These are phyloP conservation scores for Thera obeliscata DNA, from an alignment of 2,888 invertebrate genomes.

Conservation along the genomic window DNA sequence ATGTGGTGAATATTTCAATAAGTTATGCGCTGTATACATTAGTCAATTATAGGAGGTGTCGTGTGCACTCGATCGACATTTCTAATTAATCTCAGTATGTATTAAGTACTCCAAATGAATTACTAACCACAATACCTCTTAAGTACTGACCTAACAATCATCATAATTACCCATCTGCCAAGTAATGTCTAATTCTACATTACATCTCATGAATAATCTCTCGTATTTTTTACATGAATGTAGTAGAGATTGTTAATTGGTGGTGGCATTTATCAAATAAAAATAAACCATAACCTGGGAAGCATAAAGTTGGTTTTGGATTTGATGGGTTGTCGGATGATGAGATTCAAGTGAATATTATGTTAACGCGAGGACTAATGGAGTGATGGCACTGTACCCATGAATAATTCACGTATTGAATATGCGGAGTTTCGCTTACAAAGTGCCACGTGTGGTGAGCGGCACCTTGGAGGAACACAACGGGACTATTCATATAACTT, in stretches of 20 bases:
- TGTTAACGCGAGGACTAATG: slow-evolving; percentile 53
- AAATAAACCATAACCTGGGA: slow-evolving; percentile 10
- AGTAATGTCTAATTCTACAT: slow-evolving; percentile 53
- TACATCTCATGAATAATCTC: slow-evolving; percentile 38
- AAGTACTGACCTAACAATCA: slow-evolving; percentile 46
- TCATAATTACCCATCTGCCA: slow-evolving; percentile 54
- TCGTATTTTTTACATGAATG: background rate
- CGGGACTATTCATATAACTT: no score
- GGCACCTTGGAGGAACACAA: background rate
- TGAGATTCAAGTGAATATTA: slow-evolving; percentile 56
- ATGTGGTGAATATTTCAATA: no score
- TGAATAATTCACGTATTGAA: slow-evolving; percentile 62
- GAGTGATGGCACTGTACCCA: slow-evolving; percentile 56
- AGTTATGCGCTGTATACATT: no score
- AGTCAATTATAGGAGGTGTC: no score
- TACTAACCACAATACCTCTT: slow-evolving; percentile 44
- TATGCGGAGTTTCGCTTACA: slow-evolving; percentile 59
- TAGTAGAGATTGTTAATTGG: background rate
- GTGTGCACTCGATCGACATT: no score
- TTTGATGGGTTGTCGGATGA: slow-evolving; percentile 29
- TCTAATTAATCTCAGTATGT: no score
- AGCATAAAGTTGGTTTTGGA: slow-evolving; percentile 28
- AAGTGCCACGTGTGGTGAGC: slow-evolving; percentile 43
- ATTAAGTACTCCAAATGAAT: no score
- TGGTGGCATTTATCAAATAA: background rate